Conservation (phyloP, 2,113 vertebrate genomes). For the Corynorhinus townsendii region DNA sequence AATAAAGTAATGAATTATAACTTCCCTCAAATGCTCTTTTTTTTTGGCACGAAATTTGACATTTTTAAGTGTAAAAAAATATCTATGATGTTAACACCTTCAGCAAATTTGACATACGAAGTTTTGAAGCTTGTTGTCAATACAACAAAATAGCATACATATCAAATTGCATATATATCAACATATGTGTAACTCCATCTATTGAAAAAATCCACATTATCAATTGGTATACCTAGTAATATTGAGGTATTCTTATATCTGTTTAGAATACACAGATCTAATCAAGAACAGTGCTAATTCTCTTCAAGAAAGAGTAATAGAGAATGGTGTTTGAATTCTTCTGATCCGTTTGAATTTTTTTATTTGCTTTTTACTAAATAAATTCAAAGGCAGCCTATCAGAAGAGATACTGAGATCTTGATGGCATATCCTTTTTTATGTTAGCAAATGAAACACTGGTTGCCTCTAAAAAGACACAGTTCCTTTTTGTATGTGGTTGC, state of each 20-base stretch:
- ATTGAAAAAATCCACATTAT: too few relatives aligned
- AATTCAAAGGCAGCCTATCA: background rate
- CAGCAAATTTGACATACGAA: too few relatives aligned
- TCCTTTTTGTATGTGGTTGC: background rate
- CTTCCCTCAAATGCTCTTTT: too few relatives aligned
- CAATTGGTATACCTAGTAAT: too few relatives aligned
- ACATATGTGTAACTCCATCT: too few relatives aligned
- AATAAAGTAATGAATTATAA: too few relatives aligned
- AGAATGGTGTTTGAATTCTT: background rate
- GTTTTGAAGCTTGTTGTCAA: too few relatives aligned
- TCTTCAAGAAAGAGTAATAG: background rate
- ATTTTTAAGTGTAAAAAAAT: too few relatives aligned
- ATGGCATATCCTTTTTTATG: background rate
- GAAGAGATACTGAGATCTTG: background rate
- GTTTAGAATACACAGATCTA: background rate
- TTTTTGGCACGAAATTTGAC: too few relatives aligned
- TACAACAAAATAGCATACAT: too few relatives aligned
- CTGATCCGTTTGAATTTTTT: background rate
- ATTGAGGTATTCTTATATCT: background rate
- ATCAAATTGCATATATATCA: too few relatives aligned
- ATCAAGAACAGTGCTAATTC: background rate
- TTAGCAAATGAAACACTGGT: background rate
- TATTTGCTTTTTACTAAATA: background rate
- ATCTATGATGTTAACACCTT: too few relatives aligned
- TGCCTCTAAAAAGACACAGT: background rate